Evolutionary conservation across 2,888 invertebrate species (phyloP), one percentile per base, ranked within the genome.

Genomic region (Arrhopalites spinosus): DNA sequence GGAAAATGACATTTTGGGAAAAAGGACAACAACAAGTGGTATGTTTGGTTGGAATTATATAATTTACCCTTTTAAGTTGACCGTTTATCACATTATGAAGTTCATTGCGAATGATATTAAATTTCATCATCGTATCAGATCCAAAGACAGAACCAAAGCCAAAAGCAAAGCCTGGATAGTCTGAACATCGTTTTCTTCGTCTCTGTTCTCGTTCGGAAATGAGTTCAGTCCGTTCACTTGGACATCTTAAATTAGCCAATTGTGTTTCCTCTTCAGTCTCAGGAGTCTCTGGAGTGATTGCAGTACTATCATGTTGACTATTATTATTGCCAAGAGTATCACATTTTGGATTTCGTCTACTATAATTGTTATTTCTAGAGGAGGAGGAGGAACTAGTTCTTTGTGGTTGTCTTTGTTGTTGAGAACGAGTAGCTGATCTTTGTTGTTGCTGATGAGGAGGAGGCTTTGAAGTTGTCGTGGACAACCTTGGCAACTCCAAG

Each of bases 41-140:
- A n/a, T n/a, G n/a, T n/a, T n/a, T n/a, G n/a, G n/a, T n/a, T n/a
- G n/a, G n/a, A n/a, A n/a, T n/a, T n/a, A n/a, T n/a, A n/a, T n/a
- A n/a, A 72, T 61, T 11, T 92, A 97, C 97, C 96, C 96, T 91
- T 90, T 94, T 95, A 83, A 98, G 89, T 86, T 96, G 96, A 86
- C 95, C 95, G 86, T 95, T 93, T 90, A 95, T 94, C 86, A 97
- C 95, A 88, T 98, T 98, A 89, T 96, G 96, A 86, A 98, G 90
- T 88, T 98, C 98, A 87, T 97, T 97, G 86, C 92, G 92, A 86
- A 98, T 98, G 83, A 98, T 92, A 86, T 93, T 94, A 87, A 97
- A 96, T 88, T 96, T 97, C 93, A 98, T 96, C 91, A 97, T 92
- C 13, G 97, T 96, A 86, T 96, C 96, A 75, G 96, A 96, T 85